Base-by-base conservation (phyloP, 2,888 invertebrate species). In the Tipula vernalis region DNA sequence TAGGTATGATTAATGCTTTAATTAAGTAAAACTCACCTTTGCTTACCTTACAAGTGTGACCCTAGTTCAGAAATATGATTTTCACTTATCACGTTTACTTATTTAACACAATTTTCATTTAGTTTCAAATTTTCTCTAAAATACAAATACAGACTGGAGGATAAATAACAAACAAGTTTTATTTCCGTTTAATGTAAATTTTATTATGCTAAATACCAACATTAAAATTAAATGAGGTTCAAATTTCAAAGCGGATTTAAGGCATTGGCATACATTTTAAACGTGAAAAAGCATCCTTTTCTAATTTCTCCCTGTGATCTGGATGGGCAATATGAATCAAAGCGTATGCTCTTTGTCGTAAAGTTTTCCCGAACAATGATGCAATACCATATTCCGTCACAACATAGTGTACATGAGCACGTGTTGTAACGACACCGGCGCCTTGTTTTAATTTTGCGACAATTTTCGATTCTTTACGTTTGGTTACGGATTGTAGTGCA, bases 321-420 rank as follows among this genome's bases (percentile, higher is more conserved):
- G 98, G 98, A 91, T 98, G 98, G 0, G 98, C 95, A 51, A 98
- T 95, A 88, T 95, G 93, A 90, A 98, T 98, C 4, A 98, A 93
- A 87, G 95, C 98, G 91, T 98, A 94, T 3, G 98, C 98, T 86
- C 98, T 93, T 91, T 98, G 98, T 1, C 98, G 93, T 86, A 98
- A 93, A 15, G 95, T 95, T 91, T 97, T 97, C 83, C 98, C 98
- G 91, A 98, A 98, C 86, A 98, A 92, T 87, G 95, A 93, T 0
- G 98, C 98, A 88, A 98, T 96, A n/a, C 98, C 98, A 88, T 96
- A 94, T 90, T 98, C 98, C 0, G 98, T 98, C 0, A 98, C 98
- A 3, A 98, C 94, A 91, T 98, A 98, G 91, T 98, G 97, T 0
- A 96, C 96, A 91, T 98, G 98, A 0, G 97, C 98, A 88, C 98